Conservation (phyloP, 2,797 vertebrate genomes). For the Platyrinchus mystaceus region DNA sequence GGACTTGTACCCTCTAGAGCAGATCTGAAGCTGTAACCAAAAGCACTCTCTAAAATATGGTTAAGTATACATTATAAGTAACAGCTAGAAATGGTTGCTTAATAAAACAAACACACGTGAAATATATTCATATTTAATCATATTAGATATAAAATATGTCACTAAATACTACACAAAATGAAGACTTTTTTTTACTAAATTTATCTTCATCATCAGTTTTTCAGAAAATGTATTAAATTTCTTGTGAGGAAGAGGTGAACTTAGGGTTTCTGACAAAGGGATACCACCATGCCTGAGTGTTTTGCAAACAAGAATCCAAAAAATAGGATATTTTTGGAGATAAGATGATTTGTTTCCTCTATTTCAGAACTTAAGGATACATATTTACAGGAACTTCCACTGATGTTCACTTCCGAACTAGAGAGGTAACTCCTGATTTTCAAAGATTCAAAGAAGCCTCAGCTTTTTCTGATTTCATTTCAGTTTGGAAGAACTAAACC, state of each 20-base stretch:
- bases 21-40: constrained; percentile 61
- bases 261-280: background rate
- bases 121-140: background rate
- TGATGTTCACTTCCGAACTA: background rate
- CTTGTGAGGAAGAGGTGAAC: background rate
- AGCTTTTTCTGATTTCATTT: background rate
- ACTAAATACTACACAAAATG: background rate
- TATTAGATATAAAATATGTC: background rate
- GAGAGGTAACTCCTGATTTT: background rate
- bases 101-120: background rate
- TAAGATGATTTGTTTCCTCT: background rate
- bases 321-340: background rate
- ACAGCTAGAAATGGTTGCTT: background rate
- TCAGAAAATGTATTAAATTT: background rate
- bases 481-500: background rate
- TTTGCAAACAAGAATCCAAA: background rate
- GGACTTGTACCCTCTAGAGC: constrained; percentile 38
- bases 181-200: background rate
- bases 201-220: background rate
- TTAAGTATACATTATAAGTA: constrained; percentile 32
- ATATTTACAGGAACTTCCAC: background rate
- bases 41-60: constrained; percentile 55
- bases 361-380: background rate
- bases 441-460: background rate
- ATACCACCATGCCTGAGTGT: background rate